Base-by-base conservation (phyloP, 2,888 invertebrate species). In the Plemyria rubiginata region DNA sequence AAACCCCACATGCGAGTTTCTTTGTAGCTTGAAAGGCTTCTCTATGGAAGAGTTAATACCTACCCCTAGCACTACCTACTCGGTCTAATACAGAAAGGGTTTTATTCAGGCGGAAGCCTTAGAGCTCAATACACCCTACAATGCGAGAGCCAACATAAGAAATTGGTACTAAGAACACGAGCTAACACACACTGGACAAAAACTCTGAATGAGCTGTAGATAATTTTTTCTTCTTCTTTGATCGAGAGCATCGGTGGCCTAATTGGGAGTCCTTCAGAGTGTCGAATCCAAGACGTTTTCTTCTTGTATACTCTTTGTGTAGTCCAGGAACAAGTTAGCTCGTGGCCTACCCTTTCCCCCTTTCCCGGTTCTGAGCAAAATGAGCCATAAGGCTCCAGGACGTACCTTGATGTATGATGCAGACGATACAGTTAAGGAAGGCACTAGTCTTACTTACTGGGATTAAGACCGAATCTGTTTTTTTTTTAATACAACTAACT, bases 71-170 rank as follows among this genome's bases (percentile, higher is more conserved):
- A 32, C 29, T 45, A 29, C 51, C 50, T 50, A 60, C 48, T 28
- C 43, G 38, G 46, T 45, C 48, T 62, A 61, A 54, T 50, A 48
- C 41, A 51, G 43, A 60, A 63, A 64, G 55, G 59, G 59, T 55
- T 60, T 53, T 65, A 62, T 62, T 65, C 61, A 65, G 65, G 11
- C 51, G 28, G 55, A 65, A 61, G 53, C 60, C 59, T 29, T 55
- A 54, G 48, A 60, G 51, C 52, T 51, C 59, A 58, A 58, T 64
- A 32, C 45, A 36, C 55, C 55, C 52, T 55, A 48, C 59, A 64
- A 52, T 51, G 36, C 16, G 38, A 48, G 22, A 55, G 49, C 22
- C 49, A 45, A 45, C 45, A 13, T 52, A 52, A 63, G 63, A 59
- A 59, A 55, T 46, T 58, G 57, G 53, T 22, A 50, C 16, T 38